Evolutionary conservation across 2,797 vertebrate species (phyloP).

Genomic region (Eleutherodactylus coqui): DNA sequence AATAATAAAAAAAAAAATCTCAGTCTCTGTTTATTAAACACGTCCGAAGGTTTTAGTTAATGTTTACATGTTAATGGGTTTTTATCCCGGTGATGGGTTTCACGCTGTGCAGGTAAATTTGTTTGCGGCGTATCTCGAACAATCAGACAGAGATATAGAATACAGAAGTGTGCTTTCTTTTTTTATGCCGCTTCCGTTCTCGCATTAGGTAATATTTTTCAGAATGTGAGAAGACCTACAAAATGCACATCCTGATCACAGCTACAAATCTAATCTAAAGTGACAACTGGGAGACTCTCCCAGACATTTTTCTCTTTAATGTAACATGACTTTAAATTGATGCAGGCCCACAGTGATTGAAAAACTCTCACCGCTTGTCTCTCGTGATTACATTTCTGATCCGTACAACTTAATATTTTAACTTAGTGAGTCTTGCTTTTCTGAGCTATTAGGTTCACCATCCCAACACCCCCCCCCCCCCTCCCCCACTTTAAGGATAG

Average conservation of each 20-base stretch:
- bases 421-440: constrained; percentile 73
- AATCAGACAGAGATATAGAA: constrained; percentile 64
- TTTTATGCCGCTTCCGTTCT: constrained; percentile 63
- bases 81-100: constrained; percentile 29
- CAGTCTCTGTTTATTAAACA: constrained; percentile 56
- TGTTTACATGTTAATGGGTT: constrained; percentile 68
- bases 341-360: constrained; percentile 81
- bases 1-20: constrained; percentile 42
- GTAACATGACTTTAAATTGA: constrained; percentile 84
- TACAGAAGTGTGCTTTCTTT: constrained; percentile 63
- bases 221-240: constrained; percentile 74
- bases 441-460: constrained; percentile 69
- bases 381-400: constrained; percentile 82
- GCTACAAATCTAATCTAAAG: constrained; percentile 83
- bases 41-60: constrained; percentile 66
- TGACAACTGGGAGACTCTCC: constrained; percentile 77
- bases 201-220: constrained; percentile 73
- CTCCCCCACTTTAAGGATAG: constrained; percentile 18
- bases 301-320: constrained; percentile 81
- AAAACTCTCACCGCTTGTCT: constrained; percentile 83
- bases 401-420: constrained; percentile 83
- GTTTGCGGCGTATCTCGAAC: constrained; percentile 67
- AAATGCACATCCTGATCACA: constrained; percentile 78
- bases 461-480: constrained; percentile 18
- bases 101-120: constrained; percentile 65